phyloP scores from a whole-genome alignment of 2,888 invertebrate genomes.

The Mimachlamys varia region DNA sequence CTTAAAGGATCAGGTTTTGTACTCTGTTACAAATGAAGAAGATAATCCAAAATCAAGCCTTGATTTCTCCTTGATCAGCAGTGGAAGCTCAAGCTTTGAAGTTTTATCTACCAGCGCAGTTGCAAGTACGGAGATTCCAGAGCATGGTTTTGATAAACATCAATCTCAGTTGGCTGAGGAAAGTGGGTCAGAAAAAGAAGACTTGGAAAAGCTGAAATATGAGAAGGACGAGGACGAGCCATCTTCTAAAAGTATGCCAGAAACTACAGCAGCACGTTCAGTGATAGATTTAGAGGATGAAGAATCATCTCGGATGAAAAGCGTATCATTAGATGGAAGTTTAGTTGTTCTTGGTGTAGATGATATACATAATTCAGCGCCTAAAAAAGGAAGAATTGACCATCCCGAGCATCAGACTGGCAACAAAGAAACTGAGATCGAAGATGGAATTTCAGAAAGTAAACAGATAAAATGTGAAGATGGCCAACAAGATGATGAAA shows the following conservation, averaged over 20 bases:
- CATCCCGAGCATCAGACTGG: not conserved
- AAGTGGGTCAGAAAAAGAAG: not conserved
- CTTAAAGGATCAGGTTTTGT: not conserved
- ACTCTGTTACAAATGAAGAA: not conserved
- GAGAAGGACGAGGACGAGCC: not conserved
- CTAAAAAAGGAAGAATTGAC: too few relatives aligned
- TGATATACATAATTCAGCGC: not conserved
- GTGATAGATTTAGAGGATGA: not conserved
- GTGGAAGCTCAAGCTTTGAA: not conserved
- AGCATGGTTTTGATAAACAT: not conserved
- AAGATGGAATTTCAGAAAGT: too few relatives aligned
- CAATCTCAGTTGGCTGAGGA: not conserved
- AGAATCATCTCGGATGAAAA: not conserved
- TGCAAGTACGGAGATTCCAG: not conserved
- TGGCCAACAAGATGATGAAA: too few relatives aligned
- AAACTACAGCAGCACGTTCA: not conserved
- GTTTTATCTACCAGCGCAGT: not conserved
- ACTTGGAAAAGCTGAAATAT: not conserved
- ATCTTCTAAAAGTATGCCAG: not conserved
- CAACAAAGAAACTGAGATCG: not conserved
- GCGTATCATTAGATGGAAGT: not conserved
- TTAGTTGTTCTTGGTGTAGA: not conserved
- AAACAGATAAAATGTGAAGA: too few relatives aligned
- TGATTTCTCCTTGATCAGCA: constrained; percentile 2
- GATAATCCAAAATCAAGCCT: not conserved